These are phyloP conservation scores for Mirza zaza DNA, from an alignment of 2,113 vertebrate species.

Conservation along the genomic window DNA sequence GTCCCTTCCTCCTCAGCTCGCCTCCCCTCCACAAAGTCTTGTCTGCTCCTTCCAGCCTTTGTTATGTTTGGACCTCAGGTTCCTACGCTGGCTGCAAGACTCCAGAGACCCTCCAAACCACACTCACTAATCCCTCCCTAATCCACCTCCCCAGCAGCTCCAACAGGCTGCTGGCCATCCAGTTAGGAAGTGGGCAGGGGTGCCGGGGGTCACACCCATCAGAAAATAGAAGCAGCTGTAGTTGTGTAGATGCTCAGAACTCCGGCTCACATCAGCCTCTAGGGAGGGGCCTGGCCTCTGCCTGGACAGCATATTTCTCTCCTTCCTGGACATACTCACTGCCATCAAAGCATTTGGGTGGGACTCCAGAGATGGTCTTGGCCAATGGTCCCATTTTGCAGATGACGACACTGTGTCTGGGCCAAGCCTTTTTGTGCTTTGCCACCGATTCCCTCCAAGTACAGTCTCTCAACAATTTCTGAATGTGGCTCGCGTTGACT, in stretches of 20 bases:
- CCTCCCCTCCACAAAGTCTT: not conserved
- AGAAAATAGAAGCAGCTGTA: conserved; percentile 51
- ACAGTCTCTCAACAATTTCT: not conserved
- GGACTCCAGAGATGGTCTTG: not conserved
- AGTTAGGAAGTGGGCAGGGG: conserved; percentile 22
- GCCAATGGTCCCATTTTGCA: not conserved
- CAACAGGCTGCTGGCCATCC: conserved; percentile 63
- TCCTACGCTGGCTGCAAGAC: conserved; percentile 71
- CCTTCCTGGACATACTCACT: not conserved
- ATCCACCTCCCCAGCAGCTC: conserved; percentile 71
- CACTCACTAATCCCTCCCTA: conserved; percentile 77
- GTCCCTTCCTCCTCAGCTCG: not conserved
- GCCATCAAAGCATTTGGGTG: not conserved
- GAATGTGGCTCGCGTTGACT: not conserved
- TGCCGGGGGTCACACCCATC: conserved; percentile 23
- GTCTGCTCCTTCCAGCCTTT: conserved; percentile 55
- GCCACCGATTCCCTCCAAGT: not conserved
- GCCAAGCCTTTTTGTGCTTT: not conserved
- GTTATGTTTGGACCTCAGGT: conserved; percentile 80
- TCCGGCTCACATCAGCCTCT: not conserved
- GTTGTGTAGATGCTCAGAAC: not conserved
- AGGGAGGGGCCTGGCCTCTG: not conserved
- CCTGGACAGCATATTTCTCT: not conserved
- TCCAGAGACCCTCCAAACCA: conserved; percentile 79
- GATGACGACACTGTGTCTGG: not conserved